phyloP scores from a whole-genome alignment of 2,888 invertebrate genomes.

The Torymus tubicola region DNA sequence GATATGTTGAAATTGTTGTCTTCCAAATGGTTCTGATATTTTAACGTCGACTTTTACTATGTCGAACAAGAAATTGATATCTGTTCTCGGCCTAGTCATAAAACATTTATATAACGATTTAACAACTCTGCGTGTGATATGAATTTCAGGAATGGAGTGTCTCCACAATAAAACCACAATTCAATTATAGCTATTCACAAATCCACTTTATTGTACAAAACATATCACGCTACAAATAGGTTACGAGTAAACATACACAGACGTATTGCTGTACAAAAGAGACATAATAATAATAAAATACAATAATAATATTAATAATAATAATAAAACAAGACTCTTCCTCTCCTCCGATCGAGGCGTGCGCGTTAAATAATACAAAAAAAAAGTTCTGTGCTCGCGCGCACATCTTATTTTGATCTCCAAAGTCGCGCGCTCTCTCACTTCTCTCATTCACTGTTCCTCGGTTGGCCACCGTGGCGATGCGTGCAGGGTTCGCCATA shows the following conservation, averaged over 20 bases:
- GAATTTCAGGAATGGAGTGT: too few relatives aligned
- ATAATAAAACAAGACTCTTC: conserved; percentile 43
- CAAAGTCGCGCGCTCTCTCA: conserved; percentile 11
- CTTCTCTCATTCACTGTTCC: too few relatives aligned
- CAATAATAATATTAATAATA: conserved; percentile 4
- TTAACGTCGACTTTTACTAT: too few relatives aligned
- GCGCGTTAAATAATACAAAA: conserved; percentile 53
- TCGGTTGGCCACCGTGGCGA: neutral
- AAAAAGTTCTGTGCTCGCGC: conserved; percentile 54
- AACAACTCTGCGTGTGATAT: too few relatives aligned
- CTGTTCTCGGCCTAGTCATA: too few relatives aligned
- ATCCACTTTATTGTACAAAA: conserved; percentile 66
- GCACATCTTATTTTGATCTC: conserved; percentile 48
- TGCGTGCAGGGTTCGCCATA: conserved; percentile 32
- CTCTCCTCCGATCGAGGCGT: conserved; percentile 38
- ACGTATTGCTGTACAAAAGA: conserved; percentile 63
- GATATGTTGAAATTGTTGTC: too few relatives aligned
- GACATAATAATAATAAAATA: conserved; percentile 39
- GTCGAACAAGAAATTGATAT: too few relatives aligned
- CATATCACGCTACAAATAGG: conserved; percentile 61
- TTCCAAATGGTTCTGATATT: too few relatives aligned
- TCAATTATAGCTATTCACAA: conserved; percentile 47
- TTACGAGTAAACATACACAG: conserved; percentile 63
- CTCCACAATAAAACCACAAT: neutral
- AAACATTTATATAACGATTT: too few relatives aligned